Base-by-base conservation (phyloP, 2,113 vertebrate species). In the Corvus cornix region DNA sequence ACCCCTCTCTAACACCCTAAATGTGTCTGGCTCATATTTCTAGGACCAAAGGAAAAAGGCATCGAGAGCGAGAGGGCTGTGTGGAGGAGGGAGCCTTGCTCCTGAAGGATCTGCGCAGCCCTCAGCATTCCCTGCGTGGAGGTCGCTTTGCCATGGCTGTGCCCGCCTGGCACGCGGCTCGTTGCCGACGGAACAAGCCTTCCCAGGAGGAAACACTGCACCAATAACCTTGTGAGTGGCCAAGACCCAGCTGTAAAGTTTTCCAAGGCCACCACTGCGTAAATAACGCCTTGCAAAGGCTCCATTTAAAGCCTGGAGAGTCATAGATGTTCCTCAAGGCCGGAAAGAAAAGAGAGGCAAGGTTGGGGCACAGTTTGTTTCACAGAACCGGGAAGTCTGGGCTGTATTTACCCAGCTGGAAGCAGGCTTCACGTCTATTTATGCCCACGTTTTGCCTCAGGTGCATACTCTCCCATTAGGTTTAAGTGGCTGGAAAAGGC, bases 401-500 rank as follows among this genome's bases (percentile, higher is more conserved):
- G 73, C 68, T 96, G n/a, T 97, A 96, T 97, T 97, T 97, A 95
- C 76, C 88, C 96, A 96, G 92, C 96, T 97, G 95, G 92, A 94
- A 95, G 10, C 64, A 41, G 52, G 31, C 69, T 81, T 87, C 90
- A 68, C 72, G 2, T 88, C 69, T 90, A 15, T 92, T 94, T 93
- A 84, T 88, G 49, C 88, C 90, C 10, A 13, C 33, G 63, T 44
- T 96, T 96, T 93, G 95, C 96, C 93, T 92, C 95, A 96, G 96
- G 93, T 96, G 93, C 86, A 44, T 41, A 46, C 18, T 87, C 79
- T 94, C 93, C 95, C 79, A 89, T 96, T 95, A 92, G 60, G 23
- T n/a, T 82, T 93, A 86, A 96, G 88, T 79, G 89, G 76, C 44
- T 11, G 18, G 88, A 87, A 96, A 94, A 93, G 56, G 83, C 83